Base-by-base conservation (phyloP, 2,797 vertebrate genomes). In the Channallabes apus region DNA sequence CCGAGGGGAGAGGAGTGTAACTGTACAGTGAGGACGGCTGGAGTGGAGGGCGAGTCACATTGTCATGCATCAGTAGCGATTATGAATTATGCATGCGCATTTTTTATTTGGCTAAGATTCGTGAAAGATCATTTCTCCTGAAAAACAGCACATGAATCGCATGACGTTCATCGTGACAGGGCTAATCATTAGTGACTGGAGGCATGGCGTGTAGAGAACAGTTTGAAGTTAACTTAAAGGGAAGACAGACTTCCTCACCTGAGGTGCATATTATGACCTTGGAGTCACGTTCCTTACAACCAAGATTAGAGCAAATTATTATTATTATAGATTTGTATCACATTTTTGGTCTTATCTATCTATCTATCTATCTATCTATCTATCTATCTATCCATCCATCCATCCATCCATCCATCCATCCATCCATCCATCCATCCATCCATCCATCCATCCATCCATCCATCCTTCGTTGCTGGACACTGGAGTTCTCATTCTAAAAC, bases 61-160 rank as follows among this genome's bases (percentile, higher is more conserved):
- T 68, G 64, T 81, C 17, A 29, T 54, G 41, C 46, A 51, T 65
- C 20, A 8, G 12, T 56, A 35, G 11, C 7, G 0, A 17, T 82
- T 58, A 8, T 17, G 15, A 2, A 82, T 82, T 71, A 82, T 69
- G 29, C 51, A 82, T 82, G 85, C 29, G 14, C 75, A 76, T 86
- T 86, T 84, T 87, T 76, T 84, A 71, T 83, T 83, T 67, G 67
- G 56, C 80, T 80, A 83, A 14, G n/a, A 18, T 64, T 1, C 77
- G 9, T 12, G 14, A 46, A 20, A 54, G 38, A 73, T 14, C 3
- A 29, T 22, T 27, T 68, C 29, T 38, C 24, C 12, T 46, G 32
- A 59, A 56, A 79, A 69, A 67, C 64, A 41, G 15, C 24, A 6
- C 11, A 12, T 2, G 65, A 24, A 20, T 71, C 76, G 72, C 58